Evolutionary conservation across 2,888 invertebrate genomes (phyloP).

Genomic region (Limnephilus auricula): DNA sequence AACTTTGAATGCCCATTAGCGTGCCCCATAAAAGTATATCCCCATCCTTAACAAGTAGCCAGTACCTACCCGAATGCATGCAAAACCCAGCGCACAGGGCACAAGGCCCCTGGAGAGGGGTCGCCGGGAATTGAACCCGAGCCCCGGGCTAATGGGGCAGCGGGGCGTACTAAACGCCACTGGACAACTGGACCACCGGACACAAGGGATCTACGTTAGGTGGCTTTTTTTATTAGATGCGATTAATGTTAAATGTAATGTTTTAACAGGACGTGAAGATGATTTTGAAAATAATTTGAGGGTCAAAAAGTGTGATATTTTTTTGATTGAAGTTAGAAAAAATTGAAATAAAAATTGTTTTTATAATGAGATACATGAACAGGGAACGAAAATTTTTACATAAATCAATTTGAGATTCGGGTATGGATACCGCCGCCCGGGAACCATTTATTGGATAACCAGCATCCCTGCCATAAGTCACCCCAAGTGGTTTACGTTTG

Average conservation of each 20-base stretch:
- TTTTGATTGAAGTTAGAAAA: not conserved
- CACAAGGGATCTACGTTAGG: not conserved
- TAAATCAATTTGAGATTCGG: too few species aligned
- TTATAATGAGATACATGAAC: too few species aligned
- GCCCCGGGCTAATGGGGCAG: slow-evolving; percentile 10
- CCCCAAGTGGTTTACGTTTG: too few species aligned
- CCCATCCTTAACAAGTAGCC: not conserved
- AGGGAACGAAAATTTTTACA: too few species aligned
- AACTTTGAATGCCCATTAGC: not conserved
- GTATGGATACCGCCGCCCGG: too few species aligned
- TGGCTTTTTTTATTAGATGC: not conserved
- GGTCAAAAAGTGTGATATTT: not conserved
- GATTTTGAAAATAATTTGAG: not conserved
- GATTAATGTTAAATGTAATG: not conserved
- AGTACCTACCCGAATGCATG: slow-evolving; percentile 6
- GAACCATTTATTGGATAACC: too few species aligned
- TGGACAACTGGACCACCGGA: not conserved
- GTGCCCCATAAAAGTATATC: not conserved
- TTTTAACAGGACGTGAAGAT: not conserved
- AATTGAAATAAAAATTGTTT: not conserved
- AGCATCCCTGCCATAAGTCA: too few species aligned
- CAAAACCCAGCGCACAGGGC: not conserved
- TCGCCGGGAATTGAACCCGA: slow-evolving; percentile 2
- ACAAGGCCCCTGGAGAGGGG: not conserved
- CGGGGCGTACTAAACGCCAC: slow-evolving; percentile 4